phyloP scores from a whole-genome alignment of 2,888 invertebrate genomes.

The Conops quadrifasciatus region DNA sequence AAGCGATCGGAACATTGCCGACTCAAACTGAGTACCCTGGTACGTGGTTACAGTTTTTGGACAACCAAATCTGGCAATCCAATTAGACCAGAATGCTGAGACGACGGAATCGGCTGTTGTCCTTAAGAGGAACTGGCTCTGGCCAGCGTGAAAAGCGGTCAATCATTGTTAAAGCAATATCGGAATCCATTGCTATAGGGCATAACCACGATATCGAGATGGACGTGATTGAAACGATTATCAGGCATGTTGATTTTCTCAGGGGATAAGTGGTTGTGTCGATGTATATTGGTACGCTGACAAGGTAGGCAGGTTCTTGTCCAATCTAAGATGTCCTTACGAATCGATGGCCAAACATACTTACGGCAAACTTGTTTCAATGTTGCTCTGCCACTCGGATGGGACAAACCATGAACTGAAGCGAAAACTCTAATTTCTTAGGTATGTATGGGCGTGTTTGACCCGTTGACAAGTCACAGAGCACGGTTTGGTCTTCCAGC shows the following conservation, averaged over 20 bases:
- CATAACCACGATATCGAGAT: conserved; percentile 35
- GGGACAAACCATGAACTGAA: conserved; percentile 21
- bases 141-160: conserved; percentile 31
- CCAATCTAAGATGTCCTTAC: conserved; percentile 32
- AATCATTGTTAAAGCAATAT: conserved; percentile 36
- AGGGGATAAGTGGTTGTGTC: conserved; percentile 24
- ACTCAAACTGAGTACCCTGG: conserved; percentile 41
- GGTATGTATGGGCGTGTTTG: conserved; percentile 27
- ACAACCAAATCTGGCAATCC: conserved; percentile 39
- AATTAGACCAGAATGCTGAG: conserved; percentile 3
- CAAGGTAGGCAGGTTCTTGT: conserved; percentile 26
- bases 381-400: conserved; percentile 33
- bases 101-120: conserved; percentile 27
- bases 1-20: conserved; percentile 32
- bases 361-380: conserved; percentile 18
- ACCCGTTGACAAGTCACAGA: conserved; percentile 32
- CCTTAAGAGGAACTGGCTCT: conserved; percentile 33
- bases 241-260: conserved; percentile 21
- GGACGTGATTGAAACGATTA: conserved; percentile 33
- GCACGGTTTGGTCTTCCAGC: conserved; percentile 22
- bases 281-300: conserved; percentile 31
- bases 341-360: conserved; percentile 36
- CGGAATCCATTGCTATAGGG: conserved; percentile 1
- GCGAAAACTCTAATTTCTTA: conserved; percentile 10
- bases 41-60: conserved; percentile 39